phyloP scores from a whole-genome alignment of 2,113 vertebrate species.

The Diadophis punctatus region DNA sequence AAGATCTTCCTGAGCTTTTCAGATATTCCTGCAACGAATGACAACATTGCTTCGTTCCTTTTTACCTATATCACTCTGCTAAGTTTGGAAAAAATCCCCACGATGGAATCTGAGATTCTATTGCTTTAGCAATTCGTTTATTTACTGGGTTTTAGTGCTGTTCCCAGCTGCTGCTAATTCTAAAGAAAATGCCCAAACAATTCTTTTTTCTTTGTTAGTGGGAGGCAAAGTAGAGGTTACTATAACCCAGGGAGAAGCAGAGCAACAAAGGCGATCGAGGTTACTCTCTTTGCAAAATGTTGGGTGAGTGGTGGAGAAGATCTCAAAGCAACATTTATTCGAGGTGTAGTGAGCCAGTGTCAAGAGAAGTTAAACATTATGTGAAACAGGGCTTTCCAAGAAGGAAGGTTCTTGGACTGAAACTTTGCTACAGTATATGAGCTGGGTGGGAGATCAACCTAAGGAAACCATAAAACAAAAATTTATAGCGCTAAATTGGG shows the following conservation, averaged over 20 bases:
- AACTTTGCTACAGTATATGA: conserved; percentile 5
- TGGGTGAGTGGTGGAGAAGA: background rate
- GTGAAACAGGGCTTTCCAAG: background rate
- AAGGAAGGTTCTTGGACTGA: conserved; percentile 19
- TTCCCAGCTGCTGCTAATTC: background rate
- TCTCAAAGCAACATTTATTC: conserved; percentile 20
- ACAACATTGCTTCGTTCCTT: background rate
- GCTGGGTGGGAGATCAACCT: conserved; percentile 27
- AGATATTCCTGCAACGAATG: too few species aligned
- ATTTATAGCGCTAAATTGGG: background rate
- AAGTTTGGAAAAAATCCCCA: background rate
- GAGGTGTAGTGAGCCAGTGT: conserved; percentile 27
- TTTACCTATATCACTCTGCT: background rate
- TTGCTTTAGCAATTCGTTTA: background rate
- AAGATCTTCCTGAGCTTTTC: too few species aligned
- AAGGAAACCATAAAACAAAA: conserved; percentile 45
- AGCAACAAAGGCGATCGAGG: background rate
- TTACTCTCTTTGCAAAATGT: background rate
- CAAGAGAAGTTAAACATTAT: conserved; percentile 31
- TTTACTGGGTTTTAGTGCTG: background rate
- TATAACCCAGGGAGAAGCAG: background rate
- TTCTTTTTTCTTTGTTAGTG: background rate
- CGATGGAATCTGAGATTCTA: background rate
- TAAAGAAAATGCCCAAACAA: background rate
- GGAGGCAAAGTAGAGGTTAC: background rate